phyloP scores from a whole-genome alignment of 1,140 invertebrate species.

The Pteromalus puparum region DNA sequence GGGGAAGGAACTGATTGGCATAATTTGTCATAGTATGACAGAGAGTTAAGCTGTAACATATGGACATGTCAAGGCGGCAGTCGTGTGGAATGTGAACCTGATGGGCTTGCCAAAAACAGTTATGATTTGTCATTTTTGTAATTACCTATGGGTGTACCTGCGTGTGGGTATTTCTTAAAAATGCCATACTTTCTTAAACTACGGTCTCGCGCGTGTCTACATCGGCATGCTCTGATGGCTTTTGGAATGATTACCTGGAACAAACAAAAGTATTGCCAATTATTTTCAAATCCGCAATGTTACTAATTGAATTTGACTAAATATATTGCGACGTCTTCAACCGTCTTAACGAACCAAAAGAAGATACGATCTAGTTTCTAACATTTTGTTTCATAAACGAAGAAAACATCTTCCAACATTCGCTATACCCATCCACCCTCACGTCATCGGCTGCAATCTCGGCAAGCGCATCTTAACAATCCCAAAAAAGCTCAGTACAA shows the following conservation, averaged over 20 bases:
- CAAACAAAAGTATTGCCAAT: not conserved
- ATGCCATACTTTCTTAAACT: constrained; percentile 16
- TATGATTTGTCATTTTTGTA: not conserved
- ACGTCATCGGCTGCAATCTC: too few relatives aligned
- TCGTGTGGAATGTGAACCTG: not conserved
- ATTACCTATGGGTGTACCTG: not conserved
- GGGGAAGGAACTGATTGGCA: not conserved
- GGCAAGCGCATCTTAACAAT: too few relatives aligned
- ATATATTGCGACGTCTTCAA: too few relatives aligned
- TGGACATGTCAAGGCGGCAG: not conserved
- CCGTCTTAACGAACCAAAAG: too few relatives aligned
- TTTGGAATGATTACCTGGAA: constrained; percentile 24
- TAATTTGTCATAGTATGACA: not conserved
- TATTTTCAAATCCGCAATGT: too few relatives aligned
- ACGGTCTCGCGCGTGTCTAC: not conserved
- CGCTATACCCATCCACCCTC: too few relatives aligned
- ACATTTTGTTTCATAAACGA: too few relatives aligned
- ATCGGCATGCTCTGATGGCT: too few relatives aligned
- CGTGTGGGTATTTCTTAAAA: not conserved
- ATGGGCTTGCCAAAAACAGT: not conserved
- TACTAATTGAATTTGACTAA: too few relatives aligned
- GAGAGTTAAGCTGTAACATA: not conserved
- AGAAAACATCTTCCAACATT: too few relatives aligned
- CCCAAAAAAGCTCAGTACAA: too few relatives aligned
- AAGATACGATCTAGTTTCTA: too few relatives aligned